Percentiles rank a stretch among this genome's conserved stretches.
These are phyloP conservation scores for Boloria selene DNA, from an alignment of 2,888 invertebrate species.

Conservation along the genomic window DNA sequence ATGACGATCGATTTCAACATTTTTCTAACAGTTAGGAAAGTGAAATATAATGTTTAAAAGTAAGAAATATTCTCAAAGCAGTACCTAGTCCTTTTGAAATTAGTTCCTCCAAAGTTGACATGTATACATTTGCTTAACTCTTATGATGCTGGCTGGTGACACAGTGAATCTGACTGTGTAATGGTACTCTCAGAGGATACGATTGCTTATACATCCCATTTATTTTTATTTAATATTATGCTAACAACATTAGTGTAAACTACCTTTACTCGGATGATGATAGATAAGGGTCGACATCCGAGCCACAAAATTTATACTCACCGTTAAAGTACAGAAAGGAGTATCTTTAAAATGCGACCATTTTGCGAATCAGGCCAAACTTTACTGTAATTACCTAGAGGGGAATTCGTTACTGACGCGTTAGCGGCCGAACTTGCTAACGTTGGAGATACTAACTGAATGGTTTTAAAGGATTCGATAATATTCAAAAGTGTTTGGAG, in stretches of 20 bases:
- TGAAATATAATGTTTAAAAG: too few species aligned
- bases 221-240: constrained; percentile 4
- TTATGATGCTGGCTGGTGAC: too few species aligned
- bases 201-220: too few species aligned
- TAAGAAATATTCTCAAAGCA: too few species aligned
- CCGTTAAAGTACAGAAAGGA: constrained; percentile 49
- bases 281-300: constrained; percentile 59
- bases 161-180: too few species aligned
- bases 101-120: too few species aligned
- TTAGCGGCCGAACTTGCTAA: neutral
- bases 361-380: constrained; percentile 29
- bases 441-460: constrained; percentile 1
- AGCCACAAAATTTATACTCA: constrained; percentile 59
- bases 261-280: constrained; percentile 48
- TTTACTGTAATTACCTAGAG: constrained; percentile 26
- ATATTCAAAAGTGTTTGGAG: neutral
- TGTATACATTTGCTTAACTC: too few species aligned
- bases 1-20: too few species aligned
- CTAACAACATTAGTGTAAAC: constrained; percentile 31
- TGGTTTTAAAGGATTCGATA: neutral
- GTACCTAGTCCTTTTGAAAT: too few species aligned
- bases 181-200: too few species aligned
- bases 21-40: too few species aligned
- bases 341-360: constrained; percentile 33
- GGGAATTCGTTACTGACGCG: constrained; percentile 21